Evolutionary conservation across 2,888 invertebrate species (phyloP).

Genomic region (Stictocephala bisonia): DNA sequence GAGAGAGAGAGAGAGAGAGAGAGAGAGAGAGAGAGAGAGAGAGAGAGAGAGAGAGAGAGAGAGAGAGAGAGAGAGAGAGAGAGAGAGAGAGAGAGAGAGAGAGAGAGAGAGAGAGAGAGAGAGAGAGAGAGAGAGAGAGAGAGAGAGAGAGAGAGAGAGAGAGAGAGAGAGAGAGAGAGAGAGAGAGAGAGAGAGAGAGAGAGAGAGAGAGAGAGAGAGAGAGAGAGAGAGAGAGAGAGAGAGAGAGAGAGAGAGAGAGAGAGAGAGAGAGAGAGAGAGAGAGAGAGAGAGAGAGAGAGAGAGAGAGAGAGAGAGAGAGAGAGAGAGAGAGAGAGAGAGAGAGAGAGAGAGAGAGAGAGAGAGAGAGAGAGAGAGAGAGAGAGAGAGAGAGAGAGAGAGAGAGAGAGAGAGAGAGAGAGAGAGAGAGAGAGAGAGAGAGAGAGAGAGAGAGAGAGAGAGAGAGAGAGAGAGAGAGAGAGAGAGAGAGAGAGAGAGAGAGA

Average conservation of each 20-base stretch:
- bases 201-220: background rate
- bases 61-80: slow-evolving; percentile 13
- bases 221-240: background rate
- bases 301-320: background rate
- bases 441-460: background rate
- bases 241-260: background rate
- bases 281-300: background rate
- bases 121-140: background rate
- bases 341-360: background rate
- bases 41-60: slow-evolving; percentile 4
- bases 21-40: too few relatives aligned
- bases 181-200: background rate
- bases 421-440: background rate
- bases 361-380: background rate
- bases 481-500: background rate
- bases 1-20: too few relatives aligned
- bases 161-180: background rate
- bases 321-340: background rate
- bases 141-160: background rate
- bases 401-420: background rate
- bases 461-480: background rate
- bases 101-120: slow-evolving; percentile 2
- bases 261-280: background rate
- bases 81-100: slow-evolving; percentile 13
- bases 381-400: background rate